Base-by-base conservation (phyloP, 1,140 invertebrate species). In the Aporrectodea caliginosa region DNA sequence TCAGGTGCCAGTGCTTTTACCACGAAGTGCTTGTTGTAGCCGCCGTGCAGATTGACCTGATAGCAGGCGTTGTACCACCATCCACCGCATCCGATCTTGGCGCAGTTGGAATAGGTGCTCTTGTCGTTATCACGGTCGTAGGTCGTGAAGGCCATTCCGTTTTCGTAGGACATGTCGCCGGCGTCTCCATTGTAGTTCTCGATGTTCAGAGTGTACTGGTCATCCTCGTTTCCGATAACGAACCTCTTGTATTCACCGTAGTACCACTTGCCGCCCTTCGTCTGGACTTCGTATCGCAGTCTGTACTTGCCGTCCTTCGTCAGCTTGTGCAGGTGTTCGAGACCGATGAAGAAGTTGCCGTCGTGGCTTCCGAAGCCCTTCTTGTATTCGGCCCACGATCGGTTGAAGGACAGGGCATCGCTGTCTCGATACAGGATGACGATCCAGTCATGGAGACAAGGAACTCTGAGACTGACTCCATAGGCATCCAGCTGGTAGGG, bases 31-130 rank as follows among this genome's bases (percentile, higher is more conserved):
- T 83, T 83, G 78, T 90, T 89, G 86, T 96, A 97, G 80, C 93
- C 92, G 1, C 95, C 95, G 87, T 97, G 97, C 35, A 97, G 91
- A 89, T 97, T 96, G 0, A 94, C 94, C 85, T 96, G 94, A 84
- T 96, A 95, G 88, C 96, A 98, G 87, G 95, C 93, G 58, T 87
- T 89, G 82, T 89, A 91, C 90, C 90, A 91, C 90, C 90, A 91
- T 1, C 87, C 90, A 22, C 89, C 90, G 29, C 86, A 82, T 82
- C 88, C 90, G 76, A 87, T 85, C 74, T 90, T 85, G 0, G 93
- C 92, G 84, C 93, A 94, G 79, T 91, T 92, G 75, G 92, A 92
- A 69, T 93, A 92, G 69, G 89, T 88, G 85, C 91, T 91, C 22
- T 90, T 90, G 84, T 94, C 93, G 82, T 93, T 92, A 84, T 94